These are phyloP conservation scores for Eupithecia centaureata DNA, from an alignment of 2,888 invertebrate genomes.

Conservation along the genomic window DNA sequence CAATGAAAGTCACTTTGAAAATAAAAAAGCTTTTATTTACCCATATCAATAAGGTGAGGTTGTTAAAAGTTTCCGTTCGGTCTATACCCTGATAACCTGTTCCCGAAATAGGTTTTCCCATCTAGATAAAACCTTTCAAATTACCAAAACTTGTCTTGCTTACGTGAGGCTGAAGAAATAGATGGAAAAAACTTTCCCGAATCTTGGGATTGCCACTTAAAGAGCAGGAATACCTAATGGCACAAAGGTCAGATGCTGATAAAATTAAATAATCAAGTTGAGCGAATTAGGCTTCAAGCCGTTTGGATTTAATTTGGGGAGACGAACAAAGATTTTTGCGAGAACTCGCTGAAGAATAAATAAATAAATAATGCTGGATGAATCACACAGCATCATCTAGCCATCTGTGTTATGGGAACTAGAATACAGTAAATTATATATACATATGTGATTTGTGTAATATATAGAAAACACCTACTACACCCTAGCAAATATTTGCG, in stretches of 20 bases:
- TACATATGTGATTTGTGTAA: background rate
- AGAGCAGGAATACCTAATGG: constrained; percentile 20
- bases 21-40: constrained; percentile 4
- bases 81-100: constrained; percentile 39
- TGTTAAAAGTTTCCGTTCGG: constrained; percentile 7
- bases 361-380: background rate
- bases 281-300: constrained; percentile 16
- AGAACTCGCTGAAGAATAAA: background rate
- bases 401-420: background rate
- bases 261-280: constrained; percentile 30
- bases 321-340: constrained; percentile 4
- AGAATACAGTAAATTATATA: background rate
- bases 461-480: background rate
- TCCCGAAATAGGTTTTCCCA: constrained; percentile 40
- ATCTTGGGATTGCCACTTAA: constrained; percentile 25
- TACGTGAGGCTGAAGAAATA: constrained; percentile 42
- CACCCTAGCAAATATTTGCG: background rate
- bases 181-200: constrained; percentile 42
- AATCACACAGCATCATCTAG: background rate
- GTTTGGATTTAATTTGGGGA: constrained; percentile 15
- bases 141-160: constrained; percentile 49
- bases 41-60: constrained; percentile 8
- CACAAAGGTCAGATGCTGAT: constrained; percentile 37
- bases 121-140: constrained; percentile 49
- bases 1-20: background rate